Conservation (phyloP, 2,797 vertebrate species). For the Coregonus ussuriensis region DNA sequence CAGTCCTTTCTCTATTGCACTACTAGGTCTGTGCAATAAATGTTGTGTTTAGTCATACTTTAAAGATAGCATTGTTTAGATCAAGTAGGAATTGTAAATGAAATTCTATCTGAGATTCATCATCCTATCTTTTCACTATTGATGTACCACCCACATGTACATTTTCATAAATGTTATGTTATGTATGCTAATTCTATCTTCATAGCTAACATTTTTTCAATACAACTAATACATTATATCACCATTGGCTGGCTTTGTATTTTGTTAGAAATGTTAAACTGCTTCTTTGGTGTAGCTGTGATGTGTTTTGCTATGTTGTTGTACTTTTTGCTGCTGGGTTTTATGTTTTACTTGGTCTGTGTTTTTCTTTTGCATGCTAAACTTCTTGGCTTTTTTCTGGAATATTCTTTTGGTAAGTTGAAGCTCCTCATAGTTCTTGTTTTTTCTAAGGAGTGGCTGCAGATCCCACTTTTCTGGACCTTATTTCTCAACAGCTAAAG, state of each 20-base stretch:
- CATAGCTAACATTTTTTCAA: background rate
- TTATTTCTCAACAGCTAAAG: too few species aligned
- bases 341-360: conserved; percentile 80
- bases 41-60: background rate
- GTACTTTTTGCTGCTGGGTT: conserved; percentile 82
- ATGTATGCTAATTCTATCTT: background rate
- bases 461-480: too few species aligned
- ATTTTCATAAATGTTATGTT: background rate
- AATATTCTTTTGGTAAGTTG: conserved; percentile 99
- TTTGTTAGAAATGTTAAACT: conserved; percentile 17
- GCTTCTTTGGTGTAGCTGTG: conserved; percentile 28
- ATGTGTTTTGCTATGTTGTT: conserved; percentile 64
- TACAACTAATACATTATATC: conserved; percentile 4
- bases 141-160: background rate
- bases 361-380: conserved; percentile 98
- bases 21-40: background rate
- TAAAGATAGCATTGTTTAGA: conserved; percentile 70
- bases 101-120: background rate
- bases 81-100: conserved; percentile 70
- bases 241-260: conserved; percentile 15
- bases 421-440: background rate
- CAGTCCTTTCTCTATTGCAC: background rate
- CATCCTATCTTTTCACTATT: background rate
- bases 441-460: too few species aligned
- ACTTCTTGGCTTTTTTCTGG: conserved; percentile 96